A percentile compares a stretch with the other conserved stretches of the same genome.
These are phyloP conservation scores for Agrotis clavis DNA, from an alignment of 2,888 invertebrate genomes.

Conservation along the genomic window DNA sequence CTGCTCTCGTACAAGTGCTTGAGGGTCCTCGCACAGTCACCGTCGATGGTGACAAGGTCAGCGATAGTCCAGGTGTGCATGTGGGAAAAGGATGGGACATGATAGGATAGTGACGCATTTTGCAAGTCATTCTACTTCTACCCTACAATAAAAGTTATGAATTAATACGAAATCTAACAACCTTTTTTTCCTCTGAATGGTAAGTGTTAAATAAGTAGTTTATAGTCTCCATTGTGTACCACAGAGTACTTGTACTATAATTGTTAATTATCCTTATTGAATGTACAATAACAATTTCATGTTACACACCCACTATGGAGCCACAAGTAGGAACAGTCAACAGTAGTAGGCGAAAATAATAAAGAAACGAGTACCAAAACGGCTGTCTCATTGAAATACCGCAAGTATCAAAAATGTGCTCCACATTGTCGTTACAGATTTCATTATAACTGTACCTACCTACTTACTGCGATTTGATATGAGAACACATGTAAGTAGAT, in stretches of 20 bases:
- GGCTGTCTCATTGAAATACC: slow-evolving; percentile 74
- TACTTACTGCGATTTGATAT: slow-evolving; percentile 53
- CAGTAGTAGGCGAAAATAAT: slow-evolving; percentile 30
- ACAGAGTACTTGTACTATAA: neutral
- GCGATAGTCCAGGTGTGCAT: too few relatives aligned
- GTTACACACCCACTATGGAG: slow-evolving; percentile 37
- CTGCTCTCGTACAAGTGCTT: too few relatives aligned
- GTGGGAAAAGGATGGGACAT: too few relatives aligned
- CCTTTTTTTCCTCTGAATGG: neutral
- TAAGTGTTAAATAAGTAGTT: neutral
- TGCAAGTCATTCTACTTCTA: too few relatives aligned
- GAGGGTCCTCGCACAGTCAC: too few relatives aligned
- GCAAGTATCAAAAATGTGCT: slow-evolving; percentile 77
- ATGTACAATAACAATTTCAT: slow-evolving; percentile 4
- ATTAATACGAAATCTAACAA: too few relatives aligned
- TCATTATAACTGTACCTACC: slow-evolving; percentile 69
- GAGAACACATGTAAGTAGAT: neutral
- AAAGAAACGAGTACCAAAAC: slow-evolving; percentile 62
- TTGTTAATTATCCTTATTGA: neutral
- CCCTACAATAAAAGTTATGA: too few relatives aligned
- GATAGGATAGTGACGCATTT: too few relatives aligned
- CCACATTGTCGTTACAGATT: slow-evolving; percentile 65
- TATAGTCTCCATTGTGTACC: neutral
- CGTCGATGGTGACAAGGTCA: too few relatives aligned
- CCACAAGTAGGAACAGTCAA: slow-evolving; percentile 23